A percentile compares a stretch with the other conserved stretches of the same genome.
Evolutionary conservation across 2,888 invertebrate genomes (phyloP).

Genomic region (Nymphalis polychloros): DNA sequence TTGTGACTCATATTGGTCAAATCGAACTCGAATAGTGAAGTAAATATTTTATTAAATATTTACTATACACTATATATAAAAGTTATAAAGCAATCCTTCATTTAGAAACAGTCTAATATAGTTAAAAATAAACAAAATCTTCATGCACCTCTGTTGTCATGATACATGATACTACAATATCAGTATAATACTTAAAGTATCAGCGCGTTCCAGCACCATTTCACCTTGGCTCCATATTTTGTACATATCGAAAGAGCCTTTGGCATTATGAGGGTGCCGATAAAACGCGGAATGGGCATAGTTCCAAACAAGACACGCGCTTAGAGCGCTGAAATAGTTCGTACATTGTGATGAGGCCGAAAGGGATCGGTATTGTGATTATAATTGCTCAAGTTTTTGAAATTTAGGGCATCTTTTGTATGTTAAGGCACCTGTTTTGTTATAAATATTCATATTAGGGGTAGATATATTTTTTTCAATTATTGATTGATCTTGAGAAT

Average conservation of each 20-base stretch:
- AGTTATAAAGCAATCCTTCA: too few species aligned
- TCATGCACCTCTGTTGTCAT: too few species aligned
- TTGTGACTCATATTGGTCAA: too few species aligned
- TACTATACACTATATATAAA: too few species aligned
- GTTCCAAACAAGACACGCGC: slow-evolving; percentile 19
- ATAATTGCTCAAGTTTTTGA: slow-evolving; percentile 26
- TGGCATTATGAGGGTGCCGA: slow-evolving; percentile 9
- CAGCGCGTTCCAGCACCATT: neutral
- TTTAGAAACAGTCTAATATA: too few species aligned
- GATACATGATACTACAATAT: too few species aligned
- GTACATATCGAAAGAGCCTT: slow-evolving; percentile 4
- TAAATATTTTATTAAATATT: too few species aligned
- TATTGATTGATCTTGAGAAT: neutral
- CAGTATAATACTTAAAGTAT: too few species aligned
- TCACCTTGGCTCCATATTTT: neutral
- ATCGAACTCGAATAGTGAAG: too few species aligned
- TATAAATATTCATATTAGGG: too few species aligned
- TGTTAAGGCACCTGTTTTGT: too few species aligned
- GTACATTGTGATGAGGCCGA: neutral
- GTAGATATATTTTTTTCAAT: neutral
- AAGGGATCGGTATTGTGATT: slow-evolving; percentile 7
- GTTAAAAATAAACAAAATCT: too few species aligned
- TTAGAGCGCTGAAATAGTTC: neutral
- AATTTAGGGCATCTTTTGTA: slow-evolving; percentile 4
- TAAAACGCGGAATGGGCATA: slow-evolving; percentile 27